Percentiles rank a stretch among this genome's conserved stretches.
These are phyloP conservation scores for Gobionotothen gibberifrons DNA, from an alignment of 2,797 vertebrate species.

Conservation along the genomic window DNA sequence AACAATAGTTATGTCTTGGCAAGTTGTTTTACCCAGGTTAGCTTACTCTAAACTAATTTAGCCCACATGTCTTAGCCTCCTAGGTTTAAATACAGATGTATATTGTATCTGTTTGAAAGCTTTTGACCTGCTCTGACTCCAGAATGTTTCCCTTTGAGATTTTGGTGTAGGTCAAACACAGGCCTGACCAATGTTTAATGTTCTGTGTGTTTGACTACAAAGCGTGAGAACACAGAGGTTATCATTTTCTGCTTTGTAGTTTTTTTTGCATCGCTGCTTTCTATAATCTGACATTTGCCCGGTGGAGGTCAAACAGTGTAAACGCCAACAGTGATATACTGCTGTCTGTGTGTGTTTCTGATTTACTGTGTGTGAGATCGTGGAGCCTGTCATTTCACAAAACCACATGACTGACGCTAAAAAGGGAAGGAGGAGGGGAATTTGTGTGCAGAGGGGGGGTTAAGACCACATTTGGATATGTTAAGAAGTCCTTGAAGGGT, in stretches of 20 bases:
- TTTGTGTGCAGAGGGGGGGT: slow-evolving; percentile 10
- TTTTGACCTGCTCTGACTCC: neutral
- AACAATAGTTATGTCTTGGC: no score
- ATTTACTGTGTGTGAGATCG: slow-evolving; percentile 70
- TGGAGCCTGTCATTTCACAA: slow-evolving; percentile 72
- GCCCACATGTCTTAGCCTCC: neutral
- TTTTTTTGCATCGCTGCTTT: slow-evolving; percentile 18
- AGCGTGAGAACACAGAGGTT: slow-evolving; percentile 52
- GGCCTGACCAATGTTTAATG: slow-evolving; percentile 6
- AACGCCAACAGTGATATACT: slow-evolving; percentile 46
- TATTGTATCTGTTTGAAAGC: neutral
- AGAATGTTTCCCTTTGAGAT: neutral
- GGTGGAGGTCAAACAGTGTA: slow-evolving; percentile 55
- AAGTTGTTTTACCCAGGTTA: neutral
- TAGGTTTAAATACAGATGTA: neutral
- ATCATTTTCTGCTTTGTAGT: slow-evolving; percentile 38
- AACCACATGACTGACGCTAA: slow-evolving; percentile 64
- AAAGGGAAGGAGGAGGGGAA: slow-evolving; percentile 37
- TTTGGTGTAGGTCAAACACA: slow-evolving; percentile 11
- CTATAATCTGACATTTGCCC: slow-evolving; percentile 41
- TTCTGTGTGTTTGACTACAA: slow-evolving; percentile 11
- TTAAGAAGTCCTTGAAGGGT: slow-evolving; percentile 65
- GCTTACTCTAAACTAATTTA: neutral
- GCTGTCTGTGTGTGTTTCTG: slow-evolving; percentile 44
- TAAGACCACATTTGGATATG: slow-evolving; percentile 45